Evolutionary conservation across 2,888 invertebrate species (phyloP).

Genomic region (Acronicta alni): DNA sequence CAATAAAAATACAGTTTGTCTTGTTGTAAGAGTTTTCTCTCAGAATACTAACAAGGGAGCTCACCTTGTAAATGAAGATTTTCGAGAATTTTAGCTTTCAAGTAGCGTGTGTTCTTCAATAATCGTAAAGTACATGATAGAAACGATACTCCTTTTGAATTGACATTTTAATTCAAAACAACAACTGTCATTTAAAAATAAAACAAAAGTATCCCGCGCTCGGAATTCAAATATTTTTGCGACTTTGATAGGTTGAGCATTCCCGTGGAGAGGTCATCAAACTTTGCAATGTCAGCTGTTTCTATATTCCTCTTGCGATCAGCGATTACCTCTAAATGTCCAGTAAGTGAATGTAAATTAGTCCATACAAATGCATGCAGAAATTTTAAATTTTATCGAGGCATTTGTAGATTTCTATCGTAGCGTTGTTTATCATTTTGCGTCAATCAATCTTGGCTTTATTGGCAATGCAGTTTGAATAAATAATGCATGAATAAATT

Average conservation of each 20-base stretch:
- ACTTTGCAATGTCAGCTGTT: constrained; percentile 31
- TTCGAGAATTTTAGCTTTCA: neutral
- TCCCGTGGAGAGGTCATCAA: constrained; percentile 26
- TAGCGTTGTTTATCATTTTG: constrained; percentile 16
- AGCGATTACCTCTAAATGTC: constrained; percentile 32
- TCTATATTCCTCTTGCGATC: constrained; percentile 33
- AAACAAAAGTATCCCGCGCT: constrained; percentile 17
- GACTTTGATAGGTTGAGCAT: constrained; percentile 28
- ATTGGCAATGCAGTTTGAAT: constrained; percentile 21
- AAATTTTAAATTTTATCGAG: constrained; percentile 27
- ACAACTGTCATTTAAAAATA: constrained; percentile 46
- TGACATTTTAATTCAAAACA: constrained; percentile 41
- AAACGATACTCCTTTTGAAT: constrained; percentile 21
- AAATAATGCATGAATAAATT: constrained; percentile 13
- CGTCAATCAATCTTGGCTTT: constrained; percentile 31
- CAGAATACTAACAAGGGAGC: too few relatives aligned
- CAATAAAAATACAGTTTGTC: too few relatives aligned
- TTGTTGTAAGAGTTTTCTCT: too few relatives aligned
- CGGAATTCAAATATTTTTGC: constrained; percentile 35
- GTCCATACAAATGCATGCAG: constrained; percentile 20
- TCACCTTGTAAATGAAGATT: too few relatives aligned
- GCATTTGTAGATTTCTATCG: constrained; percentile 30
- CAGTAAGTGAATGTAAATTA: constrained; percentile 43
- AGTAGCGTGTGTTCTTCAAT: neutral
- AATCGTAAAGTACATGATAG: constrained; percentile 21